Conservation (phyloP, 2,888 invertebrate species). For the Ecliptopera silaceata region DNA sequence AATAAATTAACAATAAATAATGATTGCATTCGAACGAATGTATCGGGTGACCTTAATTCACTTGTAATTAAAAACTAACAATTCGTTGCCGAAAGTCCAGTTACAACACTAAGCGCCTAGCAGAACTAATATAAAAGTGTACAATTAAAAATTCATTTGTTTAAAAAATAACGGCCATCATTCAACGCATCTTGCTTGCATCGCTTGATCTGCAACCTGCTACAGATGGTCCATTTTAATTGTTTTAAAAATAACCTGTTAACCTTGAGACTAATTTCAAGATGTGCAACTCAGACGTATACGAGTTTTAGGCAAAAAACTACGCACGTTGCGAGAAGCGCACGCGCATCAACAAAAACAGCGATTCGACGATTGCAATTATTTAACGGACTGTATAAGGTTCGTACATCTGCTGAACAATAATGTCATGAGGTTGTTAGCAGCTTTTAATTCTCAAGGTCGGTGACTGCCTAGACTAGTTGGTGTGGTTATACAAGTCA, state of each 20-base stretch:
- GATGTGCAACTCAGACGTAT: constrained; percentile 34
- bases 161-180: constrained; percentile 16
- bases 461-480: constrained; percentile 12
- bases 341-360: constrained; percentile 38
- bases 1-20: constrained; percentile 19
- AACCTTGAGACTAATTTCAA: constrained; percentile 40
- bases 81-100: constrained; percentile 5
- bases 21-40: constrained; percentile 8
- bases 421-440: constrained; percentile 34
- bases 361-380: constrained; percentile 42
- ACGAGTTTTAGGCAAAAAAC: constrained; percentile 40
- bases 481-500: constrained; percentile 2
- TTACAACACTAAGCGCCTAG: constrained; percentile 11
- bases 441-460: constrained; percentile 31
- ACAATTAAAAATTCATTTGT: too few relatives aligned
- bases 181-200: constrained; percentile 20
- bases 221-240: constrained; percentile 29
- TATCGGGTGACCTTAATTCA: constrained; percentile 17
- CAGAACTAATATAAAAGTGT: background rate
- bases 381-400: constrained; percentile 33
- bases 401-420: constrained; percentile 32
- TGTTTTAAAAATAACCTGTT: constrained; percentile 32
- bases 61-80: background rate
- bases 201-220: constrained; percentile 22
- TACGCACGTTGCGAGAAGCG: constrained; percentile 29